Evolutionary conservation across 2,113 vertebrate genomes (phyloP).

Genomic region (Emydura subglobosa): DNA sequence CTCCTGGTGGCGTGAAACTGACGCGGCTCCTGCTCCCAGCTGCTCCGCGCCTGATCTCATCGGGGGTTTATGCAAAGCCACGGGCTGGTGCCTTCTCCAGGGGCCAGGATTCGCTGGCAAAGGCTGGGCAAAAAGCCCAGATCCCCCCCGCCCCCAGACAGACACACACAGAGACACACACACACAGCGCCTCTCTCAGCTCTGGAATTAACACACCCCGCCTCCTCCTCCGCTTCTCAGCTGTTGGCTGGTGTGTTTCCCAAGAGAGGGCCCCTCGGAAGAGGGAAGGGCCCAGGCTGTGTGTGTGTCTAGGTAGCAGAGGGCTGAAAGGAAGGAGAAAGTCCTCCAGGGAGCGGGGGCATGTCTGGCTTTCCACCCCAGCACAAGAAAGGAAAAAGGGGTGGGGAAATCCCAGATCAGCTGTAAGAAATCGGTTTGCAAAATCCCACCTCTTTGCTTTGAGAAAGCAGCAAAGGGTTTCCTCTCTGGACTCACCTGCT

Average conservation of each 20-base stretch:
- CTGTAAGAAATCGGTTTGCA: background rate
- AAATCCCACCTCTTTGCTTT: too few relatives aligned
- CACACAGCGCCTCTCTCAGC: background rate
- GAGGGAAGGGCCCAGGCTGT: background rate
- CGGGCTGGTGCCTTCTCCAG: background rate
- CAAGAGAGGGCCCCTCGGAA: background rate
- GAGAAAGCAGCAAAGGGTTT: background rate
- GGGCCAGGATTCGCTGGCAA: background rate
- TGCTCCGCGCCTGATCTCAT: background rate
- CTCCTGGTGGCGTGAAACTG: background rate
- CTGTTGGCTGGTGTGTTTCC: background rate
- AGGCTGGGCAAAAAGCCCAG: background rate
- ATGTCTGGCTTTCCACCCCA: background rate
- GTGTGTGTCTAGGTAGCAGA: accelerated
- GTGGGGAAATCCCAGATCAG: too few relatives aligned
- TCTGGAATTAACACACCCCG: background rate
- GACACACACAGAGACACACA: background rate
- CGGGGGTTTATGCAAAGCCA: background rate
- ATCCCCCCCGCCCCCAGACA: background rate
- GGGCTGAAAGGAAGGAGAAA: background rate
- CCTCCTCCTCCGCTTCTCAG: background rate
- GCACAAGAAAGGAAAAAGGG: background rate
- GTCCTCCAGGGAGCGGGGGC: background rate
- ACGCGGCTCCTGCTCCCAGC: background rate
- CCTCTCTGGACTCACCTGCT: background rate